These are phyloP conservation scores for Menidia beryllina DNA, from an alignment of 2,113 vertebrate species.

Conservation along the genomic window DNA sequence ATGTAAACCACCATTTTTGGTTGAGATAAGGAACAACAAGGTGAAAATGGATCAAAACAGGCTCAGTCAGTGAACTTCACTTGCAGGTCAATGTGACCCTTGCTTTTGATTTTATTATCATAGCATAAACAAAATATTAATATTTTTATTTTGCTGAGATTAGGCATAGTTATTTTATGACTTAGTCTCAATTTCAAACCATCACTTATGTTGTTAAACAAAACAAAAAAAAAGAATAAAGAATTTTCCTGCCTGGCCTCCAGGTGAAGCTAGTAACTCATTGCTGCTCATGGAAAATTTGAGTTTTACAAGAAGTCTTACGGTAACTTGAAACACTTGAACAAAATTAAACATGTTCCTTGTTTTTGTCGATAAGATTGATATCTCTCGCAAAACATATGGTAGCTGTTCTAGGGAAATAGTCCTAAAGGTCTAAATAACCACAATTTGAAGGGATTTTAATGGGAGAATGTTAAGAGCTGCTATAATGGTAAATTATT, in stretches of 20 bases:
- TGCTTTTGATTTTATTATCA: constrained; percentile 14
- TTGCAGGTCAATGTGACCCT: constrained; percentile 24
- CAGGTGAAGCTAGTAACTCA: constrained; percentile 37
- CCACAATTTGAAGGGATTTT: constrained; percentile 58
- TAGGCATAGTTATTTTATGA: constrained; percentile 12
- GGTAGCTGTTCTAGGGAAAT: constrained; percentile 64
- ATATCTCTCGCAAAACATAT: constrained; percentile 64
- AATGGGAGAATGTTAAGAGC: constrained; percentile 48
- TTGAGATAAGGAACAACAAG: constrained; percentile 70
- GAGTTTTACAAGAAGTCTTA: constrained; percentile 59
- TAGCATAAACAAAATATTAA: constrained; percentile 19
- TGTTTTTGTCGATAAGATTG: constrained; percentile 63
- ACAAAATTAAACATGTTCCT: constrained; percentile 33
- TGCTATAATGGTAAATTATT: constrained; percentile 40
- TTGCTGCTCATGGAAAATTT: constrained; percentile 39
- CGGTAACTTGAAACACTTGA: constrained; percentile 51
- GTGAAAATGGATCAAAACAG: constrained; percentile 41
- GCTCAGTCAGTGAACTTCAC: constrained; percentile 36
- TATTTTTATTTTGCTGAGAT: constrained; percentile 14
- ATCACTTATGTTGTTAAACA: constrained; percentile 10
- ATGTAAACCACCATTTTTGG: constrained; percentile 66
- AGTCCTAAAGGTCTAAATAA: constrained; percentile 61
- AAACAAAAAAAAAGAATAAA: constrained; percentile 1
- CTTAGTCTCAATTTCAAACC: constrained; percentile 17
- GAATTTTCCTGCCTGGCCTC: constrained; percentile 9